Evolutionary conservation across 2,113 vertebrate genomes (phyloP), one percentile per base, ranked within the genome.

Genomic region (Centropus unirufus): DNA sequence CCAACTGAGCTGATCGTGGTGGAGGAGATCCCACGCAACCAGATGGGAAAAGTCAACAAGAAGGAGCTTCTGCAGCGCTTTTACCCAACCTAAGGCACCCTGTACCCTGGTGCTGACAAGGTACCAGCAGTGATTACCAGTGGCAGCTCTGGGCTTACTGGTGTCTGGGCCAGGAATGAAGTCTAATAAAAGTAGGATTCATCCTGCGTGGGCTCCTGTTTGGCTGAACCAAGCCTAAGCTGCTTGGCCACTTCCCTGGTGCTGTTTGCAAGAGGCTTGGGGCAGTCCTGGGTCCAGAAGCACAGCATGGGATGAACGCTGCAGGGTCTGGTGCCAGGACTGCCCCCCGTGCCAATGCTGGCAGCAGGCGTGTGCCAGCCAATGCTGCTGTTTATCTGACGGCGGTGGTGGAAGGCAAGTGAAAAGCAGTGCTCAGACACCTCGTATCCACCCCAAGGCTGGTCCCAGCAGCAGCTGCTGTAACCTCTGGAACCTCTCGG

Each of bases 21-120:
- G 97, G 98, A 99, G 67, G 98, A 98, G 94, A 98, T 99, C 90
- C 99, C 99, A 0, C 98, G 99, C 94, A 99, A 99, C 96, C 99
- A 99, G 96, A 99, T 99, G 99, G 99, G 99, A 39, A 99, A 99
- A 95, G 97, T 99, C 97, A 99, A 99, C 97, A 99, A 99, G 97
- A 99, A 98, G 95, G 98, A 99, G 51, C 98, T 99, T 3, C 85
- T 99, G 94, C 94, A 89, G 47, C 98, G 93, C 29, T 98, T 99
- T 76, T 99, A 98, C 97, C 94, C 96, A 9, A 3, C 64, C 77
- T 95, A 87, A 68, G 3, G 12, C 59, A 10, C 55, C 29, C 61
- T 13, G 34, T 26, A 1, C 16, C 4, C 2, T 2, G 2, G 29
- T 2, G 2, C 72, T 4, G 29, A 24, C 0, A 9, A 40, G 74